Evolutionary conservation across 2,113 vertebrate genomes (phyloP).

Genomic region (Elaphurus davidianus): DNA sequence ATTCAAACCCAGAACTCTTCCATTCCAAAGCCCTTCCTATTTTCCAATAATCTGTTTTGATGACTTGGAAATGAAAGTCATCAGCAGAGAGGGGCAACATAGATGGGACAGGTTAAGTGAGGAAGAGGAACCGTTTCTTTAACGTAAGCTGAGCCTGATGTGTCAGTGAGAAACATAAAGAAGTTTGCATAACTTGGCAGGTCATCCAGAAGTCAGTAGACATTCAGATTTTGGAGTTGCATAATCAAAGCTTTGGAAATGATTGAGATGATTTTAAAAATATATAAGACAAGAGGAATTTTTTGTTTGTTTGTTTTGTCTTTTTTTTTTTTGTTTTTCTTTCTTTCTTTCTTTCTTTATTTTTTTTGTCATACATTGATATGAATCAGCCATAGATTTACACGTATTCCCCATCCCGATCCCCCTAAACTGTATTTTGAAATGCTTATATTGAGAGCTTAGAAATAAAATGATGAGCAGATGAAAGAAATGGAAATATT

Average conservation of each 20-base stretch:
- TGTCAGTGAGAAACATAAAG: background rate
- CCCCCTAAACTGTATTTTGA: background rate
- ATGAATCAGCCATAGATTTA: no score
- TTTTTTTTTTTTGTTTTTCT: no score
- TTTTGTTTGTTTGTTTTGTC: no score
- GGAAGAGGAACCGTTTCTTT: background rate
- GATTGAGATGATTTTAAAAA: background rate
- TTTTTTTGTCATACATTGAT: no score
- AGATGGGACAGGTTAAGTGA: background rate
- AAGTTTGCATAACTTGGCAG: background rate
- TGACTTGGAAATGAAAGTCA: background rate
- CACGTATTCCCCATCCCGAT: no score
- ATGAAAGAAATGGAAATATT: background rate
- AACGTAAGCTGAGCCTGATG: background rate
- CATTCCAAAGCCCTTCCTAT: background rate
- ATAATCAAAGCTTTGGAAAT: slow-evolving; percentile 5
- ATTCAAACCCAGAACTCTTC: background rate
- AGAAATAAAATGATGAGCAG: background rate
- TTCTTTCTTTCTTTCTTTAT: background rate
- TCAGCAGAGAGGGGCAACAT: background rate
- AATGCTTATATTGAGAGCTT: background rate
- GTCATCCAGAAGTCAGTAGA: background rate
- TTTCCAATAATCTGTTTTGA: background rate
- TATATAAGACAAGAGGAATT: background rate
- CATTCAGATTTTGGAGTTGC: background rate